These are phyloP conservation scores for Sinosuthora webbiana DNA, from an alignment of 2,113 vertebrate species.

Conservation along the genomic window DNA sequence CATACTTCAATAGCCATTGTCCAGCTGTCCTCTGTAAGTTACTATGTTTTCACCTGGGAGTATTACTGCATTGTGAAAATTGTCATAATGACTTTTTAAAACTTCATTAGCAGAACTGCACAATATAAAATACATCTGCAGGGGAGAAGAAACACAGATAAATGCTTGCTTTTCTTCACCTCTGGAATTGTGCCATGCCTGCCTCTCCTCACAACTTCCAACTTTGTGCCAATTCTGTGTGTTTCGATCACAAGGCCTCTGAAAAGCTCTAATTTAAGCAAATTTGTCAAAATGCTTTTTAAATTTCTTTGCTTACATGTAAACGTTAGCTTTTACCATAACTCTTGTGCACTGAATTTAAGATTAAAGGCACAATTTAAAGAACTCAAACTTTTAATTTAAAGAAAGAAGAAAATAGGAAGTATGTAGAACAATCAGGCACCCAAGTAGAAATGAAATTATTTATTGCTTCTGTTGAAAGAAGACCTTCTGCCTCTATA, in stretches of 20 bases:
- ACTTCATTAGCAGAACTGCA: not conserved
- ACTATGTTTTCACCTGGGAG: not conserved
- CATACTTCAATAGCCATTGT: not conserved
- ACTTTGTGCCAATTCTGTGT: not conserved
- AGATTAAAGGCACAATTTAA: not conserved
- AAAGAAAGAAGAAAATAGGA: not conserved
- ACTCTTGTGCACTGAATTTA: not conserved
- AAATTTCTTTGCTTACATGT: not conserved
- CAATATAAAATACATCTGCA: not conserved
- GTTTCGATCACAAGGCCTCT: not conserved
- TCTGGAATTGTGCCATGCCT: not conserved
- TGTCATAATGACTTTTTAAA: not conserved
- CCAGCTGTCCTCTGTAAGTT: not conserved
- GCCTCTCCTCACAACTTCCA: not conserved
- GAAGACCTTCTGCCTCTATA: not conserved
- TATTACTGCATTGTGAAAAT: not conserved
- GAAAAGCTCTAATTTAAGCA: not conserved
- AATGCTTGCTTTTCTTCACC: not conserved
- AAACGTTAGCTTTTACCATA: not conserved
- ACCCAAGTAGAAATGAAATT: not conserved
- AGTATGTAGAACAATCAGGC: fast-evolving
- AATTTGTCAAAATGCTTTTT: not conserved
- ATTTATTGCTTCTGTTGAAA: not conserved
- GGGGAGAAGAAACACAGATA: not conserved
- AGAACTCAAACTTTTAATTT: not conserved